Evolutionary conservation across 2,113 vertebrate genomes (phyloP).

Genomic region (Gyps fulvus): DNA sequence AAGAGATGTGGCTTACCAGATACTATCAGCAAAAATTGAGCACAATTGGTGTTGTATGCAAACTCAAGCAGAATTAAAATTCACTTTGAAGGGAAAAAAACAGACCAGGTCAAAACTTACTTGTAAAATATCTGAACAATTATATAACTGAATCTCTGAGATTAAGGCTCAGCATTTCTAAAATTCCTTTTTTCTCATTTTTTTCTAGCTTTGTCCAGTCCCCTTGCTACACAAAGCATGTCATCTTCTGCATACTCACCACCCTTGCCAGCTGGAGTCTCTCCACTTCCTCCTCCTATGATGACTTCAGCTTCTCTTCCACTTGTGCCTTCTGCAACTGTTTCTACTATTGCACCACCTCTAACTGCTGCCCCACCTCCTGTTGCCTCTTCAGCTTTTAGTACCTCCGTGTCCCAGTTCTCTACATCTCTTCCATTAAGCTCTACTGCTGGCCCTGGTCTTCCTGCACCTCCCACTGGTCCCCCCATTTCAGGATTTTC

Average conservation of each 20-base stretch:
- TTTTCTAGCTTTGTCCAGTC: constrained; percentile 60
- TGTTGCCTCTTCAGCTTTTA: constrained; percentile 30
- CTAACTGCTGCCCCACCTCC: not conserved
- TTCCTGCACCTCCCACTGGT: constrained; percentile 70
- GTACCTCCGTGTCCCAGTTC: not conserved
- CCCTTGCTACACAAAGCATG: constrained; percentile 47
- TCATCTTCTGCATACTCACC: constrained; percentile 38
- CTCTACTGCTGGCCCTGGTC: constrained; percentile 25
- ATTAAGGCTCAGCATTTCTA: not conserved
- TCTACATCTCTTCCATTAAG: constrained; percentile 24
- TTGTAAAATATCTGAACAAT: not conserved
- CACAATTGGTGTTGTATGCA: not conserved
- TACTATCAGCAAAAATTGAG: not conserved
- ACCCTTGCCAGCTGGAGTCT: constrained; percentile 28
- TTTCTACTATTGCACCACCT: not conserved
- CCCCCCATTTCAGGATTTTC: constrained; percentile 85
- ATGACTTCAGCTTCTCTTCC: constrained; percentile 53
- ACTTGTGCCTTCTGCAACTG: constrained; percentile 38
- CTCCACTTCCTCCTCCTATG: constrained; percentile 52
- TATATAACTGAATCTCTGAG: not conserved
- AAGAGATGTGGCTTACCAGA: not conserved
- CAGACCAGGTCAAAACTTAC: not conserved
- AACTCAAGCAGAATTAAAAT: not conserved
- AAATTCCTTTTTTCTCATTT: not conserved
- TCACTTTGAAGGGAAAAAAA: not conserved